Evolutionary conservation across 2,888 invertebrate species (phyloP), one percentile per base, ranked within the genome.

Genomic region (Fragum whitleyi): DNA sequence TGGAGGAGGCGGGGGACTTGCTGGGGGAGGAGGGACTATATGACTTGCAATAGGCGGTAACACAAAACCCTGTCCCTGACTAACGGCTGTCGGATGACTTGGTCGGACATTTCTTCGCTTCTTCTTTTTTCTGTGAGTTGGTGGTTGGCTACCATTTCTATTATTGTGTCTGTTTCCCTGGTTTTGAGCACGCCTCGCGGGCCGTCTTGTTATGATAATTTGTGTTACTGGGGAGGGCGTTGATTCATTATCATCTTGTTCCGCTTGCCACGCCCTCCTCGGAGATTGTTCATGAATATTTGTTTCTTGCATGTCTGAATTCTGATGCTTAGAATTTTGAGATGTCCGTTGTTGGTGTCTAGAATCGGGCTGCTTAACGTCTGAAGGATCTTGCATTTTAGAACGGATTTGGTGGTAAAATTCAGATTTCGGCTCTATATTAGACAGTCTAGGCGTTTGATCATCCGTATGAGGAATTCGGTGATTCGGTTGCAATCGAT

Each of bases 1-100:
- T 11, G 65, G 65, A 2, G 65, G 65, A 65, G 65, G 65, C 14
- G 65, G 65, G 21, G 65, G 65, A 21, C 65, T 65, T 1, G 65
- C 42, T 42, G 65, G 65, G 2, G 65, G 65, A 23, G 65, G 65
- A 16, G 65, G 65, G 2, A 42, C 23, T 21, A 39, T 42, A 21
- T 23, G 42, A 26, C 11, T 65, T 21, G 36, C 39, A 14, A 65
- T 39, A 1, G 65, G 65, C 9, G 65, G 65, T 65, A 65, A 42
- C 6, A 65, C 42, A 65, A 36, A 65, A 23, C 42, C 23, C 1
- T 32, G 21, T 26, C 65, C 65, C 21, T 65, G 65, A 42, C 65
- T 36, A 16, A 19, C 23, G 29, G 32, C 21, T n/a, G 19, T n/a
- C 2, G 65, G 42, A 36, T 65, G 39, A 26, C 42, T 65, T 0